Conservation (phyloP, 2,113 vertebrate genomes). For the Diadophis punctatus region DNA sequence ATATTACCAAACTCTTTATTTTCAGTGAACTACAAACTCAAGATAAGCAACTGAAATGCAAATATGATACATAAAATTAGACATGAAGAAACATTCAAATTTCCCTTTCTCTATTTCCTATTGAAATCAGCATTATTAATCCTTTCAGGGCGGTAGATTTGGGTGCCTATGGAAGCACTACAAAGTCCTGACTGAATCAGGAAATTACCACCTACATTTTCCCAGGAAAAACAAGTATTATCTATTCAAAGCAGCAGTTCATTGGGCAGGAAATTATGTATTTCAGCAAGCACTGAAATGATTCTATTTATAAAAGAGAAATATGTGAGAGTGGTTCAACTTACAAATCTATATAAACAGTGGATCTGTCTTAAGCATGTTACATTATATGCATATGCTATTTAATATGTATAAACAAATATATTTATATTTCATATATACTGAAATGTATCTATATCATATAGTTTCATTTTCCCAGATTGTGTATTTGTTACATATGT, state of each 20-base stretch:
- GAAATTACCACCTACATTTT: conserved; percentile 10
- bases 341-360: not conserved
- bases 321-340: not conserved
- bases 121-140: not conserved
- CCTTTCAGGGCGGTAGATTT: not conserved
- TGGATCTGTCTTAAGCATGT: not conserved
- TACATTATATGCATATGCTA: not conserved
- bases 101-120: not conserved
- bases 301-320: not conserved
- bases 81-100: rapidly evolving
- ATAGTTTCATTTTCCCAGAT: not conserved
- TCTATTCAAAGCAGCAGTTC: not conserved
- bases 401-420: not conserved
- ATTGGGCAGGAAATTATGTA: not conserved
- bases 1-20: not conserved
- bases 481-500: not conserved
- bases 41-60: not conserved
- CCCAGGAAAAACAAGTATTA: conserved; percentile 3
- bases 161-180: not conserved
- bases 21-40: rapidly evolving
- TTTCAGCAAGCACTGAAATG: not conserved
- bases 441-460: not conserved
- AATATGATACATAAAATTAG: not conserved
- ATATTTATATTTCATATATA: not conserved
- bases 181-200: not conserved